These are phyloP conservation scores for Cercopithecus diana DNA, from an alignment of 2,797 vertebrate species.

Conservation along the genomic window DNA sequence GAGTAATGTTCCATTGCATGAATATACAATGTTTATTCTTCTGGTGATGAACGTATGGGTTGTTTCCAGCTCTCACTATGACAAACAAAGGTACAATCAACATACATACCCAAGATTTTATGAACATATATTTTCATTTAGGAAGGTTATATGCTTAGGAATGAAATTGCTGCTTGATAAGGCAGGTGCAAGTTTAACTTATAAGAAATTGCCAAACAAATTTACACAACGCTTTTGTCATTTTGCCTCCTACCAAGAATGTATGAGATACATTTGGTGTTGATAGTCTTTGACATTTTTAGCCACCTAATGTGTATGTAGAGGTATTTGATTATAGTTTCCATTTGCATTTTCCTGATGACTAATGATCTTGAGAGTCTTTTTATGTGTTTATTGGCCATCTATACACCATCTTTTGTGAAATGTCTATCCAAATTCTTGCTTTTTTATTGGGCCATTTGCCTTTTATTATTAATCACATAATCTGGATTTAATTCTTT, in stretches of 20 bases:
- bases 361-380: neutral
- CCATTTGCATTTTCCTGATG: neutral
- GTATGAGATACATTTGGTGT: neutral
- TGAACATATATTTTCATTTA: neutral
- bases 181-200: neutral
- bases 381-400: neutral
- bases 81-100: neutral
- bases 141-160: neutral
- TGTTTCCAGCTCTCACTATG: neutral
- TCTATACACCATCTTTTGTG: neutral
- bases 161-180: neutral
- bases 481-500: neutral
- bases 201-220: neutral
- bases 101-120: neutral
- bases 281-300: neutral
- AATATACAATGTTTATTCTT: neutral
- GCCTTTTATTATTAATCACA: neutral
- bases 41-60: neutral
- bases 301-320: neutral
- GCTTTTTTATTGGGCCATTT: neutral
- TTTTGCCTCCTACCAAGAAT: neutral
- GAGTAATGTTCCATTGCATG: neutral
- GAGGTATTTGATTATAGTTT: slow-evolving; percentile 23
- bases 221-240: neutral
- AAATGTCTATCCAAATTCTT: neutral